Conservation (phyloP, 2,113 vertebrate species). For the Mobula hypostoma region DNA sequence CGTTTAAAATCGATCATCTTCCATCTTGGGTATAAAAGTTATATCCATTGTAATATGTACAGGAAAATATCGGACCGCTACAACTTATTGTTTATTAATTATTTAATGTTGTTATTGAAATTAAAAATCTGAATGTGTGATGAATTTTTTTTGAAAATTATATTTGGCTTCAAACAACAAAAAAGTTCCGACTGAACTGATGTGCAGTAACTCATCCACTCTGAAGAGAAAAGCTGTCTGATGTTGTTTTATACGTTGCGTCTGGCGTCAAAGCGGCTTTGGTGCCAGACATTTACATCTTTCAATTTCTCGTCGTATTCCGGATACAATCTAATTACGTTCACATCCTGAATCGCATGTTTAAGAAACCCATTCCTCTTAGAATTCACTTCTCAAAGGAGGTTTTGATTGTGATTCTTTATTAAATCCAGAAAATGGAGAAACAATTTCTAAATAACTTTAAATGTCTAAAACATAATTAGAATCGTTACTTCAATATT, state of each 20-base stretch:
- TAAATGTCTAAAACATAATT: background rate
- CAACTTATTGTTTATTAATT: background rate
- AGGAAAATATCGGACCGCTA: background rate
- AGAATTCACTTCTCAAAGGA: background rate
- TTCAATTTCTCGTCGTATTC: background rate
- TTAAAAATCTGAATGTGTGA: background rate
- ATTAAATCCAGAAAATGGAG: background rate
- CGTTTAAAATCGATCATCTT: background rate
- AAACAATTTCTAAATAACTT: background rate
- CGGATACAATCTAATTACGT: background rate
- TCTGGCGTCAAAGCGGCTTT: background rate
- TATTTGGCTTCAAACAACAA: background rate
- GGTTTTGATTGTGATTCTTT: background rate
- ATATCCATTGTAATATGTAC: background rate
- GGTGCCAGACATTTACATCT: background rate
- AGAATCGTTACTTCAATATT: background rate
- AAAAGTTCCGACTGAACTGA: background rate
- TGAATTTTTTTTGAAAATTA: background rate
- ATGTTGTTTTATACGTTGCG: background rate
- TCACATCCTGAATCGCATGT: background rate
- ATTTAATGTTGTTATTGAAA: background rate
- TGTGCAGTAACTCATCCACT: background rate
- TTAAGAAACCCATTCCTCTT: background rate
- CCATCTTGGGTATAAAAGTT: background rate
- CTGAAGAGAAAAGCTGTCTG: background rate